Base-by-base conservation (phyloP, 2,888 invertebrate genomes). In the Torymus auratus region DNA sequence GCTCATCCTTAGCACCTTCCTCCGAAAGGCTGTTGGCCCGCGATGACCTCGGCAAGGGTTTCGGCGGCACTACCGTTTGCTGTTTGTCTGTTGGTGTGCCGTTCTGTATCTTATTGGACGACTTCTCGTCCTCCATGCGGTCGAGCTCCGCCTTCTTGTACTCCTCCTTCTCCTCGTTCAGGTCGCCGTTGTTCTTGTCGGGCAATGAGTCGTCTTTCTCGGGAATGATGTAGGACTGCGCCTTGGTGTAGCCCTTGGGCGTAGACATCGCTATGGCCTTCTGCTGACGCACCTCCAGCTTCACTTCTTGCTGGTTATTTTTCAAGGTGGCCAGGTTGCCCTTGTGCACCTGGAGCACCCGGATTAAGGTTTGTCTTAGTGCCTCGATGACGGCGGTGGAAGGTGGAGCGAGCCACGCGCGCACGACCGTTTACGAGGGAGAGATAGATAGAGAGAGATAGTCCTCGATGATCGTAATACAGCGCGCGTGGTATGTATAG, bases 31-130 rank as follows among this genome's bases (percentile, higher is more conserved):
- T 94, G 86, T 94, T 93, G 61, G 94, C 93, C 86, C 94, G 92
- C 64, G 94, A 96, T 0, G 95, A 94, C 85, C 96, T 93, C 0
- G 96, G 96, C 91, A 96, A 92, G 14, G 96, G 96, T 89, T 96
- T 96, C 0, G 96, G 96, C 1, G 95, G 94, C 67, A 94, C 92
- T 0, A 7, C 41, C 41, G 41, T 41, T 7, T 41, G 41, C 7
- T 41, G 41, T 41, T 41, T 41, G 41, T 41, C 41, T 1, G 91
- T 87, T 5, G 91, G 91, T 0, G 88, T 87, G 0, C 90, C 90
- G 82, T 91, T 91, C 77, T 91, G 90, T 77, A 89, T 86, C 78
- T 89, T 90, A 41, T 41, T 41, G 7, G 41, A 41, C 3, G 73
- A 84, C 74, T 88, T 88, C 2, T 91, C 89, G 11, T 90, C 89